Evolutionary conservation across 2,113 vertebrate species (phyloP), one percentile per base, ranked within the genome.

Genomic region (Balaeniceps rex): DNA sequence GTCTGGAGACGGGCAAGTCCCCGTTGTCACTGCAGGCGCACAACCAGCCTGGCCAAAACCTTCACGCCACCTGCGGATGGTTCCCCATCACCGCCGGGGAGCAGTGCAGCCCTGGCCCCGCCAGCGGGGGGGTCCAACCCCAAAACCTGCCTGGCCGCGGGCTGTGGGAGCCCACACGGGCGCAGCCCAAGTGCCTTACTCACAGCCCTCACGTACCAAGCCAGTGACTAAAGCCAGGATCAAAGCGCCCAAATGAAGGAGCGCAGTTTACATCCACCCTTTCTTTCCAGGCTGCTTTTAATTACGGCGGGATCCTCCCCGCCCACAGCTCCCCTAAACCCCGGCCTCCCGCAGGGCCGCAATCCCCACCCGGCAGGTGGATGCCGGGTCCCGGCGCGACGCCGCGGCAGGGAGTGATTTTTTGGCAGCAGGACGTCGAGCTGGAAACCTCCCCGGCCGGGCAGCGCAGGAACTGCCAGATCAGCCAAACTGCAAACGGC

Each of bases 171-270:
- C 64, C 88, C 83, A 22, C 79, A 90, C 1, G 12, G 70, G 42
- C 16, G 14, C 94, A 93, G 86, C 83, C 93, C 14, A 2, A 14
- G 6, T 0, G 19, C 79, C 70, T 92, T 80, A 87, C 94, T 95
- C 95, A 83, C 92, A 92, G 93, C 94, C 87, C 9, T 55, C 74
- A 84, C 96, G 90, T 97, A 96, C 95, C 96, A 91, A 76, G 70
- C 22, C 0, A 8, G 78, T 96, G 96, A 97, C 91, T 91, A 96
- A 96, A 95, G 95, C 47, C 0, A 0, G 91, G 94, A 96, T 96
- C 96, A 95, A 96, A 96, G 96, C 4, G 0, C 82, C 89, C 95
- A 93, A 90, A 93, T 82, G 87, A 96, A 90, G 95, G 58, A 94
- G 89, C 31, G 2, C 33, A n/a, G 47, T 79, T 91, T 60, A 82